phyloP scores from a whole-genome alignment of 2,888 invertebrate species.

The Meiosimyza decipiens region DNA sequence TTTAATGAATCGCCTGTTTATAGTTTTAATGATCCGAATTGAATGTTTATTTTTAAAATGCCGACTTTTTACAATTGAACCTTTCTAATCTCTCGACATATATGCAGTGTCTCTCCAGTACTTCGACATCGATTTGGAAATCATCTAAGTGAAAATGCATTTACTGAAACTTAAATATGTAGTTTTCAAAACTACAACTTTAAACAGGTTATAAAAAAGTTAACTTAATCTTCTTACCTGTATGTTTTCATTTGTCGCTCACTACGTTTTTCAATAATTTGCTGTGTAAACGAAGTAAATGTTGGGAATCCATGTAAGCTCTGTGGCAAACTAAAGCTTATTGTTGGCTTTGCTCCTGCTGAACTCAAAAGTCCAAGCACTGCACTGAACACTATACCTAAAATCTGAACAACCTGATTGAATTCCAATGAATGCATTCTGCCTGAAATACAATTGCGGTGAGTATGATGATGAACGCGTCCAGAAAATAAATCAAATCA shows the following conservation, averaged over 20 bases:
- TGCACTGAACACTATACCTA: constrained; percentile 55
- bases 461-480: too few relatives aligned
- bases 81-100: too few relatives aligned
- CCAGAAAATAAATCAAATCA: too few relatives aligned
- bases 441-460: neutral
- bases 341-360: constrained; percentile 64
- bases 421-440: constrained; percentile 46
- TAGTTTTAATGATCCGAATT: too few relatives aligned
- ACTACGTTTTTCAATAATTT: constrained; percentile 64
- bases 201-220: neutral
- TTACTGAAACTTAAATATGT: neutral
- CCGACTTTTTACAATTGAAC: too few relatives aligned
- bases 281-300: constrained; percentile 64
- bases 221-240: constrained; percentile 57
- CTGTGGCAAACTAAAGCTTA: constrained; percentile 61
- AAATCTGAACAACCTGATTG: constrained; percentile 55
- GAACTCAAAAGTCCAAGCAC: constrained; percentile 60
- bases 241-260: constrained; percentile 65
- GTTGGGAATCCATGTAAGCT: constrained; percentile 62
- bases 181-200: too few relatives aligned
- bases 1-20: too few relatives aligned
- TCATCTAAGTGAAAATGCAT: neutral
- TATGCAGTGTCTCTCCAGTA: too few relatives aligned
- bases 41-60: too few relatives aligned
- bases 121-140: too few relatives aligned